phyloP scores from a whole-genome alignment of 2,888 invertebrate genomes.

The Coelopa pilipes region DNA sequence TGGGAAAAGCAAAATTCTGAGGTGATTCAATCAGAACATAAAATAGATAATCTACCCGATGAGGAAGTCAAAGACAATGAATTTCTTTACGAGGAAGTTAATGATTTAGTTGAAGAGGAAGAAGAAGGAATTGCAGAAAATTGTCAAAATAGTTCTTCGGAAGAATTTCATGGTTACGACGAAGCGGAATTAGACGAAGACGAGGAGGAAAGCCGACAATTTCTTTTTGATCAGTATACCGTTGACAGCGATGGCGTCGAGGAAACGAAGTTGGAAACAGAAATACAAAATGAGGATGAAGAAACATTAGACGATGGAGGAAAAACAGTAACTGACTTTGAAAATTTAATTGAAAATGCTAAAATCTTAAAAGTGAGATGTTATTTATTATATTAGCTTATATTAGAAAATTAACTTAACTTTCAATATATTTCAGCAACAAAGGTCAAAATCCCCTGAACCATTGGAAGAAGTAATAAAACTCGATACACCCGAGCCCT shows the following conservation, averaged over 20 bases:
- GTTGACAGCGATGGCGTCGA: neutral
- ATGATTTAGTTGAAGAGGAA: neutral
- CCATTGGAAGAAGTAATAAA: neutral
- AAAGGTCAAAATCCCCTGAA: neutral
- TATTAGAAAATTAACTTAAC: neutral
- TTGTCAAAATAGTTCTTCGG: constrained; percentile 25
- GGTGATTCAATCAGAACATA: neutral
- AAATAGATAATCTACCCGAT: neutral
- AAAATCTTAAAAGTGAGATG: constrained; percentile 21
- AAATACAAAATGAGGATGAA: too few relatives aligned
- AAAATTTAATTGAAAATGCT: constrained; percentile 26
- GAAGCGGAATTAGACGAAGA: constrained; percentile 22
- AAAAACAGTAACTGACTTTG: constrained; percentile 10
- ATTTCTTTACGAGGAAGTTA: neutral
- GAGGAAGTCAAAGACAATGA: constrained; percentile 7
- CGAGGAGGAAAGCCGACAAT: constrained; percentile 26
- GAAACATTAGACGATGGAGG: neutral
- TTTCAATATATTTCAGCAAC: neutral
- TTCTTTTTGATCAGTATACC: constrained; percentile 11
- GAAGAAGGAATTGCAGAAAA: constrained; percentile 9
- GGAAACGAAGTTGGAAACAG: neutral
- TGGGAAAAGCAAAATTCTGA: neutral
- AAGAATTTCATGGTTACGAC: constrained; percentile 31
- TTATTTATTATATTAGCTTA: neutral
- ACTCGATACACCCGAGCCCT: neutral